Conservation (phyloP, 2,888 invertebrate species). For the Hartigia nigra region DNA sequence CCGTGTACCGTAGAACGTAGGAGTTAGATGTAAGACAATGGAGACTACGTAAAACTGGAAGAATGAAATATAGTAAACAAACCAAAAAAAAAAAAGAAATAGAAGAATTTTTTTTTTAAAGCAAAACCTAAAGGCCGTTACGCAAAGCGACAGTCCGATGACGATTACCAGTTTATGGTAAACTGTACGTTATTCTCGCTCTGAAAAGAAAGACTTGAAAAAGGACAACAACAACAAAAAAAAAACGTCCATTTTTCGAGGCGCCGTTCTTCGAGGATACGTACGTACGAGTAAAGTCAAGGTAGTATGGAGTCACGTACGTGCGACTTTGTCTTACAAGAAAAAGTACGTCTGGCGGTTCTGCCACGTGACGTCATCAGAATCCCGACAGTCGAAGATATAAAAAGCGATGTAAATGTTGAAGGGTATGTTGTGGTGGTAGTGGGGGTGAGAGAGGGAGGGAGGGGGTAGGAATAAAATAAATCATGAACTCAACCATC, state of each 20-base stretch:
- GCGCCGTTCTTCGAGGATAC: not conserved
- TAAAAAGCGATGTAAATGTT: not conserved
- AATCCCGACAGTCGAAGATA: not conserved
- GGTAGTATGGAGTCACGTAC: not conserved
- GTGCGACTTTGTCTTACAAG: not conserved
- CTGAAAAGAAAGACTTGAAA: not conserved
- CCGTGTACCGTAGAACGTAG: not conserved
- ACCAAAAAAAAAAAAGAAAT: not conserved
- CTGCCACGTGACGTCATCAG: slow-evolving; percentile 7
- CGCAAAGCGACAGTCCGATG: not conserved
- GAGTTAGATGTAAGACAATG: not conserved
- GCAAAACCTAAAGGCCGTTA: not conserved
- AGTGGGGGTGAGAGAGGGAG: too few species aligned
- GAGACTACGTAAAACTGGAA: not conserved
- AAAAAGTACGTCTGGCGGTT: not conserved
- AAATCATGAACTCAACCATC: not conserved
- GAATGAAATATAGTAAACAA: not conserved
- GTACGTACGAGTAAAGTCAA: not conserved
- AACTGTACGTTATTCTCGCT: not conserved
- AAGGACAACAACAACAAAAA: too few species aligned
- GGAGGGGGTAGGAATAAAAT: too few species aligned
- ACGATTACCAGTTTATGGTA: not conserved
- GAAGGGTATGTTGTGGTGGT: too few species aligned
- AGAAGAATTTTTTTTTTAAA: not conserved
- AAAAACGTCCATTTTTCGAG: not conserved